A percentile compares a stretch with the other conserved stretches of the same genome.
Evolutionary conservation across 2,888 invertebrate species (phyloP).

Genomic region (Dynastes tityus): DNA sequence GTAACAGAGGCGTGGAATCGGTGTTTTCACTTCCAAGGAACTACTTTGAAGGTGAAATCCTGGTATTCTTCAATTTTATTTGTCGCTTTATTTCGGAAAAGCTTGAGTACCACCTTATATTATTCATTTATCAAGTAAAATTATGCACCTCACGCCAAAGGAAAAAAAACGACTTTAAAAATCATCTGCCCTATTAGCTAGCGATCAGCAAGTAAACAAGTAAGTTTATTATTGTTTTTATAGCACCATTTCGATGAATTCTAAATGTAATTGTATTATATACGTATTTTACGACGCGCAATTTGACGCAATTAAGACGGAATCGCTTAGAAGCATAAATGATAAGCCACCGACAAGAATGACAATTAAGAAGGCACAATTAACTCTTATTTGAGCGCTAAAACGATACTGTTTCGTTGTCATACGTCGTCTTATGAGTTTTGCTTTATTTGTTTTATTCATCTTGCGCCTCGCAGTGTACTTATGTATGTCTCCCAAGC

Average conservation of each 20-base stretch:
- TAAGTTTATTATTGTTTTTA: background rate
- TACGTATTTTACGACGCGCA: slow-evolving; percentile 9
- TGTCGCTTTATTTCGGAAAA: too few species aligned
- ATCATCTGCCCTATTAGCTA: too few species aligned
- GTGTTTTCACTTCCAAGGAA: too few species aligned
- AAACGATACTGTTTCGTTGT: slow-evolving; percentile 26
- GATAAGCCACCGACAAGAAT: slow-evolving; percentile 4
- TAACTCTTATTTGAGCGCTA: slow-evolving; percentile 7
- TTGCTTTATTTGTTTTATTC: slow-evolving; percentile 24
- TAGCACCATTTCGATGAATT: background rate
- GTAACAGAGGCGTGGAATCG: too few species aligned
- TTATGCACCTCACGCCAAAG: too few species aligned
- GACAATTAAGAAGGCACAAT: slow-evolving; percentile 1
- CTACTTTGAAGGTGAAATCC: too few species aligned
- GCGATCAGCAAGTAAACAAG: too few species aligned
- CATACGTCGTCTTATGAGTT: background rate
- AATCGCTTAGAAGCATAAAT: slow-evolving; percentile 4
- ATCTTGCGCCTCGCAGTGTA: slow-evolving; percentile 9
- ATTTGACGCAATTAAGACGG: slow-evolving; percentile 8
- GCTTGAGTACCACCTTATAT: too few species aligned
- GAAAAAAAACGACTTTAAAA: too few species aligned
- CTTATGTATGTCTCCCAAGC: slow-evolving; percentile 22
- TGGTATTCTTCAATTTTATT: too few species aligned
- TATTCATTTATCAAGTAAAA: too few species aligned
- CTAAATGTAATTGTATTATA: slow-evolving; percentile 12